These are phyloP conservation scores for Ifrita kowaldi DNA, from an alignment of 2,113 vertebrate species.

Conservation along the genomic window DNA sequence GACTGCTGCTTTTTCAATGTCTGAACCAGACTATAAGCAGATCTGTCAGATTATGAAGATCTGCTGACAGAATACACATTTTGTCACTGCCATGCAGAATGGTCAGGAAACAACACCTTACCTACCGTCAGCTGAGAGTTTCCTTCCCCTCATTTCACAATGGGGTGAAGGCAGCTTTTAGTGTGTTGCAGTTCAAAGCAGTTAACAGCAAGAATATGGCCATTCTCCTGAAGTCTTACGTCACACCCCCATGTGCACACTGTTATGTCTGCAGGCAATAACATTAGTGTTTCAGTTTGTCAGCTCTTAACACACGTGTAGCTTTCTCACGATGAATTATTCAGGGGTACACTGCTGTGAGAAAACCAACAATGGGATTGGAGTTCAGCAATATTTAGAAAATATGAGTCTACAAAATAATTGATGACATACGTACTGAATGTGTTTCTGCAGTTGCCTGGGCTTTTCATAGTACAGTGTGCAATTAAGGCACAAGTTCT, in stretches of 20 bases:
- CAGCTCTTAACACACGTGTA: background rate
- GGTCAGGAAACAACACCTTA: background rate
- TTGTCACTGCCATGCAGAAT: background rate
- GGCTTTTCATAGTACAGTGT: background rate
- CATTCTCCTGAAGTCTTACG: background rate
- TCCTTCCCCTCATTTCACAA: background rate
- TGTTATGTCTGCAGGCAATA: fast-evolving
- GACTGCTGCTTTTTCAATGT: background rate
- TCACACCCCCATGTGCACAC: fast-evolving
- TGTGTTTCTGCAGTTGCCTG: background rate
- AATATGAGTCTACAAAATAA: background rate
- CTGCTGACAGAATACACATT: background rate
- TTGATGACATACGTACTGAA: background rate
- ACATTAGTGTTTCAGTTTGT: background rate
- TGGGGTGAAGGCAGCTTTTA: background rate
- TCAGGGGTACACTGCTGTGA: background rate
- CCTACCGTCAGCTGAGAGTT: background rate
- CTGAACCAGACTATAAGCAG: background rate
- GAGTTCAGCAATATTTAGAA: background rate
- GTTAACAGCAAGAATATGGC: background rate
- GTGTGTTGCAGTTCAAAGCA: background rate
- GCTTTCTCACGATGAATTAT: background rate
- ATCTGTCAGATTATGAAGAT: background rate
- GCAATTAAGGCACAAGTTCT: background rate
- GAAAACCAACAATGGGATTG: background rate